Conservation (phyloP, 2,113 vertebrate species). For the Macquaria ambigua region DNA sequence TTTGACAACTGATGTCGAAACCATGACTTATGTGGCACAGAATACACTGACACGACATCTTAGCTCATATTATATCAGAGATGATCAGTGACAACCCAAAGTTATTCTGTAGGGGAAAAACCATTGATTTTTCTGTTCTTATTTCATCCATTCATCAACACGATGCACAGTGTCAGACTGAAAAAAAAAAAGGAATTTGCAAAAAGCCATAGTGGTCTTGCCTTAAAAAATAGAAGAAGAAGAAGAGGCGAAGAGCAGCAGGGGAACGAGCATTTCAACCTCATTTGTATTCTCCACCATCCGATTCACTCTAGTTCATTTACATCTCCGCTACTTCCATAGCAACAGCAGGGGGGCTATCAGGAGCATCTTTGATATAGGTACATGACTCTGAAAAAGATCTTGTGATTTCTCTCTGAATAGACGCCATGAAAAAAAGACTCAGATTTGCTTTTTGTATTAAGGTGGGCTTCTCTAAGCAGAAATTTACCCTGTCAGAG, state of each 20-base stretch:
- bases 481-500: constrained; percentile 59
- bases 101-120: constrained; percentile 15
- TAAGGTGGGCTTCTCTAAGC: constrained; percentile 67
- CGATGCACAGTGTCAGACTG: not conserved
- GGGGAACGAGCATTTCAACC: constrained; percentile 80
- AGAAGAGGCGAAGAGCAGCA: constrained; percentile 66
- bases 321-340: constrained; percentile 89
- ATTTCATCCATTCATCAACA: constrained; percentile 31
- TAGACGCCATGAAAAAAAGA: constrained; percentile 57
- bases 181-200: not conserved
- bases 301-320: constrained; percentile 91
- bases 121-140: constrained; percentile 37
- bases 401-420: constrained; percentile 79
- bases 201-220: not conserved
- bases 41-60: constrained; percentile 26
- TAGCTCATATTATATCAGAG: constrained; percentile 42
- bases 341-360: constrained; percentile 91
- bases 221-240: not conserved
- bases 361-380: constrained; percentile 90
- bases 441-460: constrained; percentile 47
- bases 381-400: constrained; percentile 82
- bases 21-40: constrained; percentile 23
- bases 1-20: constrained; percentile 47
- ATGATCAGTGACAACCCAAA: constrained; percentile 22
- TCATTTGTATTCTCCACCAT: constrained; percentile 93